Evolutionary conservation across 2,888 invertebrate species (phyloP).

Genomic region (Drosophila ezoana): DNA sequence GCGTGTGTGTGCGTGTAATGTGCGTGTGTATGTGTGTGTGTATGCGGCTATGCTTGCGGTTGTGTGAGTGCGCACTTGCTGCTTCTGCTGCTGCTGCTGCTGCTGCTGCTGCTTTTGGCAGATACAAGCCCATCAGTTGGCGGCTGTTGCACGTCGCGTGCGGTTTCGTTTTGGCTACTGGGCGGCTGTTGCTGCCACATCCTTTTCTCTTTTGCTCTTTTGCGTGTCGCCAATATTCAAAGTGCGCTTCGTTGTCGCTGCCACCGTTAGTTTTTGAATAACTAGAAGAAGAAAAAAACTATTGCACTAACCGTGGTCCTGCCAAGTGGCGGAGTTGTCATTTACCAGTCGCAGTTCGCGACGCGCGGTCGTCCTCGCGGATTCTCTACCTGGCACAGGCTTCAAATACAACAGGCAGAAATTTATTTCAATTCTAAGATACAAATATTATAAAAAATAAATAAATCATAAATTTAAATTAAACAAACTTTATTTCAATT

Average conservation of each 20-base stretch:
- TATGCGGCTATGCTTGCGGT: conserved; percentile 13
- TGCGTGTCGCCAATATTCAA: conserved; percentile 46
- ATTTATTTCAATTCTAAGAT: not conserved
- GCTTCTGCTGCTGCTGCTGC: conserved; percentile 4
- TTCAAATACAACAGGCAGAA: conserved; percentile 3
- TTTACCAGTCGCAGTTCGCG: conserved; percentile 57
- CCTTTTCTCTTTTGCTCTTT: not conserved
- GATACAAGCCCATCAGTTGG: conserved; percentile 76
- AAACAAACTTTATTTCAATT: not conserved
- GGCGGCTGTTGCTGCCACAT: conserved; percentile 10
- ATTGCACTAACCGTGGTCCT: conserved; percentile 32
- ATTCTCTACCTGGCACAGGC: not conserved
- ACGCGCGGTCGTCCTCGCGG: conserved; percentile 52
- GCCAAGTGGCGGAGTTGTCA: conserved; percentile 49
- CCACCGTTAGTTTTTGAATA: conserved; percentile 37
- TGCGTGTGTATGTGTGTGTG: not conserved
- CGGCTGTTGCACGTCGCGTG: conserved; percentile 81
- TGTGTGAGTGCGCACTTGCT: conserved; percentile 43
- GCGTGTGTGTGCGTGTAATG: conserved; percentile 21
- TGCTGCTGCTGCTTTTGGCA: conserved; percentile 43
- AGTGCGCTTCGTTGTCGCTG: conserved; percentile 48
- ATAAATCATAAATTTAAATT: not conserved
- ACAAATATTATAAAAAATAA: not conserved
- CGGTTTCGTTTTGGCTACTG: conserved; percentile 57
- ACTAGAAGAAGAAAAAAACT: conserved; percentile 26